A percentile compares a stretch with the other conserved stretches of the same genome.
Evolutionary conservation across 2,113 vertebrate genomes (phyloP).

Genomic region (Rousettus leschenaultii): DNA sequence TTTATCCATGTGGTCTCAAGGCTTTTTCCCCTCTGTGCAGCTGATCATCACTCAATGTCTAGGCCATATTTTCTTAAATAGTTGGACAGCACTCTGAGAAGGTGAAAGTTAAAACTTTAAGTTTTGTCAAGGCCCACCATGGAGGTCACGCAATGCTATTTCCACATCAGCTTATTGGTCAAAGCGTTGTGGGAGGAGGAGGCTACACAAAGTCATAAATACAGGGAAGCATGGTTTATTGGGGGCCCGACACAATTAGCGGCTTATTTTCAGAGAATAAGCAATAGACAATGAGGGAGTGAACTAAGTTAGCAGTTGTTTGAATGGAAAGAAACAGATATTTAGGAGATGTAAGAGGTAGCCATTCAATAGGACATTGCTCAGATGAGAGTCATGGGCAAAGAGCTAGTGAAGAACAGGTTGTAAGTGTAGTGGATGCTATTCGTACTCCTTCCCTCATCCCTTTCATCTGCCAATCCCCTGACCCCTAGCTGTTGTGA

Average conservation of each 20-base stretch:
- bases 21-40: not conserved
- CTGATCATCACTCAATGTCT: not conserved
- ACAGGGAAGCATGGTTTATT: not conserved
- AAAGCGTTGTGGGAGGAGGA: not conserved
- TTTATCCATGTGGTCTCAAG: not conserved
- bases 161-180: not conserved
- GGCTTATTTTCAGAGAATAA: not conserved
- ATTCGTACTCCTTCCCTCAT: too few species aligned
- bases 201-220: not conserved
- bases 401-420: not conserved
- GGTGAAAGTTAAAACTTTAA: not conserved
- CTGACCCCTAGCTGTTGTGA: not conserved
- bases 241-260: not conserved
- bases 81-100: not conserved
- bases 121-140: not conserved
- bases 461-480: not conserved
- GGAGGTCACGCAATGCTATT: not conserved
- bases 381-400: not conserved
- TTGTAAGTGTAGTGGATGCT: not conserved
- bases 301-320: not conserved
- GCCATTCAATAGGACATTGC: accelerated
- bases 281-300: not conserved
- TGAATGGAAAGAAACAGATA: not conserved
- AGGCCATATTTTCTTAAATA: not conserved
- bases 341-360: not conserved